A percentile compares a stretch with the other conserved stretches of the same genome.
These are phyloP conservation scores for Riparia riparia DNA, from an alignment of 2,113 vertebrate species.

Conservation along the genomic window DNA sequence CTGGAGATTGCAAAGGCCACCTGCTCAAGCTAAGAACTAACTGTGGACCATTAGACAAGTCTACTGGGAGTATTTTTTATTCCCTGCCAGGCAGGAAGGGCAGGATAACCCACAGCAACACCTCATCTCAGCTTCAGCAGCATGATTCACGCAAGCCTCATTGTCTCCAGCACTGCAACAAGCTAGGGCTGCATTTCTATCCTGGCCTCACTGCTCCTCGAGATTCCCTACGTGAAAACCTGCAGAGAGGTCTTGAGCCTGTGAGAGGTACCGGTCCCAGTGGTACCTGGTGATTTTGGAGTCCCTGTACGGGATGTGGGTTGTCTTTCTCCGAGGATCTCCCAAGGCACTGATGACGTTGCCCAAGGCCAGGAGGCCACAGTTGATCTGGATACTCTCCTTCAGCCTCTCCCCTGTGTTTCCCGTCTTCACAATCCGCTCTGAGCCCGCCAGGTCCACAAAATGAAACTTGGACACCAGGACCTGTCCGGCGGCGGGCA, in stretches of 20 bases:
- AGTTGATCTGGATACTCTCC: slow-evolving; percentile 98
- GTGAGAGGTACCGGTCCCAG: fast-evolving
- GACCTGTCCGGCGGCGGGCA: slow-evolving; percentile 77
- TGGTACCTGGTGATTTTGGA: slow-evolving; percentile 96
- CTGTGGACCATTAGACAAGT: neutral
- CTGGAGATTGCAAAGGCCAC: neutral
- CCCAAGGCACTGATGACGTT: slow-evolving; percentile 96
- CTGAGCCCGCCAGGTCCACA: slow-evolving; percentile 94
- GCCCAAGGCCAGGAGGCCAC: slow-evolving; percentile 91
- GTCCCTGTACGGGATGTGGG: slow-evolving; percentile 94
- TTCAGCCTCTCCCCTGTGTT: slow-evolving; percentile 93
- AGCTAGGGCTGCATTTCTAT: neutral
- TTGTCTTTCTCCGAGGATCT: slow-evolving; percentile 89
- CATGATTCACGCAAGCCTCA: neutral
- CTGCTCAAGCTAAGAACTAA: neutral
- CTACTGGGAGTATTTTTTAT: neutral
- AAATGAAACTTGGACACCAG: slow-evolving; percentile 96
- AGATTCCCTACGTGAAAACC: neutral
- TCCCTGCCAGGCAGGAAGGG: neutral
- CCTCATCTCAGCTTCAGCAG: neutral
- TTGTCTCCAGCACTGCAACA: neutral
- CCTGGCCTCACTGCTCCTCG: neutral
- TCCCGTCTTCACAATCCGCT: slow-evolving; percentile 91
- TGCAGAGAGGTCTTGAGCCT: fast-evolving
- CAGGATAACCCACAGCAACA: neutral